phyloP scores from a whole-genome alignment of 2,888 invertebrate species.

The Asteroscopus sphinx region DNA sequence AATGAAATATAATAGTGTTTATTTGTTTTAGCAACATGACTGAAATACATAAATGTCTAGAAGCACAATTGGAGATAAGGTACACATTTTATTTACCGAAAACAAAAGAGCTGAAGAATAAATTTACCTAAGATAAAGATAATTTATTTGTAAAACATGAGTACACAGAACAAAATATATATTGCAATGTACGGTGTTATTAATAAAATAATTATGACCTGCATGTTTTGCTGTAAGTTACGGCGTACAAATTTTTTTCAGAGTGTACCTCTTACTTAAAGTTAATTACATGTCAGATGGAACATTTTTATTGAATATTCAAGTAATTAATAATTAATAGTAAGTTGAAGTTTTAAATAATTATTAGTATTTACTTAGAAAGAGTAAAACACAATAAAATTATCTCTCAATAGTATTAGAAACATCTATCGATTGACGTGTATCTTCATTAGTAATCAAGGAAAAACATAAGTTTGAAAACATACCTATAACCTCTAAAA shows the following conservation, averaged over 20 bases:
- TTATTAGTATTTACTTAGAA: not conserved
- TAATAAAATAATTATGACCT: no score
- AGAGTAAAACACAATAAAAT: not conserved
- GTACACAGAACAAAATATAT: no score
- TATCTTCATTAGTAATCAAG: constrained; percentile 11
- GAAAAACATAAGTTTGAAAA: not conserved
- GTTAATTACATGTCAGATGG: no score
- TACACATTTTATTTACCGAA: not conserved
- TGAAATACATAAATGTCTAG: not conserved
- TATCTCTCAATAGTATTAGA: not conserved
- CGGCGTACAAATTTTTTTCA: no score
- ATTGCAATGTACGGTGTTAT: no score
- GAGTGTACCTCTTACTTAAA: no score
- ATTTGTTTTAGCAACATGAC: not conserved
- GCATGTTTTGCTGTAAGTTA: no score
- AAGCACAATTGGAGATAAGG: not conserved
- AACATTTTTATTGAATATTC: no score
- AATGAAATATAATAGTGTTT: not conserved
- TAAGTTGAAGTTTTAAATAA: no score
- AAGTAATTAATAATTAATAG: no score
- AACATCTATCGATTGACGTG: constrained; percentile 1
- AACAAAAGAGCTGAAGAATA: not conserved
- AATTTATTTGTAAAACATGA: no score
- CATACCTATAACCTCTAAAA: not conserved
- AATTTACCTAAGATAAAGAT: no score